These are phyloP conservation scores for Drosophila lacteicornis DNA, from an alignment of 1,140 invertebrate species.

Conservation along the genomic window DNA sequence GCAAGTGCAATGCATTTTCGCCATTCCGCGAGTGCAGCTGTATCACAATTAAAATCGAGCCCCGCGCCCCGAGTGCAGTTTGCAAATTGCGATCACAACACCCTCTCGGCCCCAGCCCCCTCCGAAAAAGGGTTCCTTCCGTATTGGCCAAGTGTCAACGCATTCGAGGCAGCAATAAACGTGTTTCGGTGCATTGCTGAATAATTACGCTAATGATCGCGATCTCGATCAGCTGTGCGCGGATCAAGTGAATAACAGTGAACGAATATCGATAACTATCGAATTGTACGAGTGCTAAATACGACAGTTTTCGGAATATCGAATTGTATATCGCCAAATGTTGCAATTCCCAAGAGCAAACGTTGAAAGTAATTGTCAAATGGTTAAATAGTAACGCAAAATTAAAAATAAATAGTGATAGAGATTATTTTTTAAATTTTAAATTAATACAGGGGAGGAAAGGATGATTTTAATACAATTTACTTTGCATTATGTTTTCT, in stretches of 20 bases:
- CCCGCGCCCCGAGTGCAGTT: conserved; percentile 60
- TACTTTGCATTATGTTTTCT: no score
- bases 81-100: conserved; percentile 63
- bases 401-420: background rate
- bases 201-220: conserved; percentile 20
- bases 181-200: conserved; percentile 27
- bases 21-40: conserved; percentile 77
- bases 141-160: conserved; percentile 36
- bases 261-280: conserved; percentile 24
- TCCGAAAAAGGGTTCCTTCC: conserved; percentile 5
- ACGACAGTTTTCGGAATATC: background rate
- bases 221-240: conserved; percentile 29
- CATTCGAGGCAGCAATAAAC: conserved; percentile 25
- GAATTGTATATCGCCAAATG: no score
- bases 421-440: no score
- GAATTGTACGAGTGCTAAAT: conserved; percentile 3
- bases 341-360: no score
- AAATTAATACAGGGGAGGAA: no score
- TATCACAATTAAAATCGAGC: conserved; percentile 68
- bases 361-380: background rate
- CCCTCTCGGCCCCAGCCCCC: conserved; percentile 4
- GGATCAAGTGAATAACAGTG: conserved; percentile 34
- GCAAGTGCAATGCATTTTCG: conserved; percentile 81
- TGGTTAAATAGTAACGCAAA: conserved; percentile 8
- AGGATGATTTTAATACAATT: no score